Conservation (phyloP, 2,797 vertebrate species). For the Alcedo atthis region DNA sequence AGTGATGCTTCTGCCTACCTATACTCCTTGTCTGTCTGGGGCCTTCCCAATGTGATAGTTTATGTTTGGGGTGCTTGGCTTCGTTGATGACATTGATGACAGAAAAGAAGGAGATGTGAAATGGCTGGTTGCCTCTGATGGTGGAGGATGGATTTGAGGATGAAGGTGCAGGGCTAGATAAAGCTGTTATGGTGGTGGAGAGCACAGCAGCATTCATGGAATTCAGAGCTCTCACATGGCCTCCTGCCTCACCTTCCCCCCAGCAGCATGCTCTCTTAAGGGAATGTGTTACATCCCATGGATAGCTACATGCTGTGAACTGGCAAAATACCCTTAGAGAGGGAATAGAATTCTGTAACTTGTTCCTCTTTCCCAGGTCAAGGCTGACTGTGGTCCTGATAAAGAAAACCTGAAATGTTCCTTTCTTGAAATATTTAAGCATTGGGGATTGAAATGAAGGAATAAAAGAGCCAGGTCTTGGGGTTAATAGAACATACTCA, state of each 20-base stretch:
- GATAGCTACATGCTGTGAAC: not conserved
- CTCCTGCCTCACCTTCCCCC: not conserved
- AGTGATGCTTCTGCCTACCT: not conserved
- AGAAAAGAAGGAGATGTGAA: not conserved
- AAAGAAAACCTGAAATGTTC: not conserved
- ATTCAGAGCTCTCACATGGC: not conserved
- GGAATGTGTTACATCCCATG: not conserved
- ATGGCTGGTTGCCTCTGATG: not conserved
- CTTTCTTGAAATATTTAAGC: not conserved
- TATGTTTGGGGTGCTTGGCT: not conserved
- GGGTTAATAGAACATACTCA: conserved; percentile 26
- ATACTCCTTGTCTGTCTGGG: rapidly evolving
- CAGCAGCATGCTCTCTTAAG: not conserved
- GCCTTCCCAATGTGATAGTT: not conserved
- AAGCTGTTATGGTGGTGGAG: not conserved
- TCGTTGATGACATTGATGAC: too few relatives aligned
- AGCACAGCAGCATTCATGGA: not conserved
- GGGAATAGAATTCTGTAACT: conserved; percentile 1
- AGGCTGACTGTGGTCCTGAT: not conserved
- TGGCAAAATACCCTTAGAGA: not conserved
- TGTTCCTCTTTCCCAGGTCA: not conserved
- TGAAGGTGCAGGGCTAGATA: not conserved
- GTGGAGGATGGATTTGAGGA: not conserved
- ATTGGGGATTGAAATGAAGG: not conserved
- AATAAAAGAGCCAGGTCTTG: not conserved